Evolutionary conservation across 2,113 vertebrate genomes (phyloP), one percentile per base, ranked within the genome.

Genomic region (Nothobranchius kuhntae): DNA sequence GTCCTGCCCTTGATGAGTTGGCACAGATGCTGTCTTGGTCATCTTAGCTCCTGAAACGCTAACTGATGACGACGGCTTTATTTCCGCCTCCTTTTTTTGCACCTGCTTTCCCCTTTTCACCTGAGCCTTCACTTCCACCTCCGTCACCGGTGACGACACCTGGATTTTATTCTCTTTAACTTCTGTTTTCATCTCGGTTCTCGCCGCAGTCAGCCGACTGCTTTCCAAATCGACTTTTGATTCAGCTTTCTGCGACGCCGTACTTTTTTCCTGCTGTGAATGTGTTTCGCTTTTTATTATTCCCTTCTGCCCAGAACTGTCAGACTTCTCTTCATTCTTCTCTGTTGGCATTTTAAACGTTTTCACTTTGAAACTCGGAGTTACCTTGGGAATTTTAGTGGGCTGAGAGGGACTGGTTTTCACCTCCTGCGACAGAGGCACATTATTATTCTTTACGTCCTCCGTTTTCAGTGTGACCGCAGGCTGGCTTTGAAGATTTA

Each of bases 351-450:
- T 79, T 73, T 93, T 93, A 67, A 86, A 84, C 3, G 91, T 89
- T 85, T 92, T 95, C 46, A 94, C 93, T 87, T 91, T 95, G 83
- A 94, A 92, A 87, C 77, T 92, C 13, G 94, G 92, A 42, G 89
- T 87, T 47, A 75, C 78, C 68, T 92, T 86, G 65, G 92, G 93
- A 55, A 88, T 94, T 87, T 92, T 91, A 35, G 89, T 88, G 17
- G 87, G 57, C 11, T 85, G 78, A 71, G 73, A 77, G 67, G 69
- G 61, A 47, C 68, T 65, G 70, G 83, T 83, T 72, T 82, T 82
- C 8, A 68, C 87, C 59, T 91, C 89, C 71, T 74, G 90, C 63
- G 82, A 90, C 40, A 69, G 45, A 46, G 79, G 30, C 42, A 13
- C 72, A 65, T 87, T 84, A 35, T 75, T 50, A 36, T 85, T 92